phyloP scores from a whole-genome alignment of 1,140 invertebrate species.

The Halyomorpha halys region DNA sequence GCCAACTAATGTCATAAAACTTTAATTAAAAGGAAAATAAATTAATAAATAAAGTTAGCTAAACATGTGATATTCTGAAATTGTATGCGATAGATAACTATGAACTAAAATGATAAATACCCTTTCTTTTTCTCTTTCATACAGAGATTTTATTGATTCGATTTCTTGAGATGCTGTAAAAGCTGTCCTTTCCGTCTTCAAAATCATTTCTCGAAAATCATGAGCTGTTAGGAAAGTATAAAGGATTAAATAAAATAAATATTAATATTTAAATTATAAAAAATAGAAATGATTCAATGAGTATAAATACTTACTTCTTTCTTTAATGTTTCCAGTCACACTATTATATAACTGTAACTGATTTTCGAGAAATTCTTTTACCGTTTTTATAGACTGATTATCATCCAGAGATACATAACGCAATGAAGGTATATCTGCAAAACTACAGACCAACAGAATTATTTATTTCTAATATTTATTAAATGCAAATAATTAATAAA shows the following conservation, averaged over 20 bases:
- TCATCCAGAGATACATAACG: background rate
- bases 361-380: background rate
- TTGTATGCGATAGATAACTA: too few relatives aligned
- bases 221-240: background rate
- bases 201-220: conserved; percentile 39
- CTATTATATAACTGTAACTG: too few relatives aligned
- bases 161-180: conserved; percentile 52
- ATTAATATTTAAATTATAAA: too few relatives aligned
- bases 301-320: too few relatives aligned
- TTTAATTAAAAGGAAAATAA: too few relatives aligned
- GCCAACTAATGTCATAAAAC: too few relatives aligned
- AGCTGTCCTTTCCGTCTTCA: conserved; percentile 56
- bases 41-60: too few relatives aligned
- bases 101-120: conserved; percentile 2
- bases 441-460: background rate
- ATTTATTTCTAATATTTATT: too few relatives aligned
- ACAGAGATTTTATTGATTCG: conserved; percentile 46
- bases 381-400: background rate
- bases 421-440: conserved; percentile 5
- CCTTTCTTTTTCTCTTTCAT: conserved; percentile 46
- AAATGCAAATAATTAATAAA: too few relatives aligned
- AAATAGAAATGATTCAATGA: too few relatives aligned
- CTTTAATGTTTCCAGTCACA: too few relatives aligned
- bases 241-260: background rate
- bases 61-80: too few relatives aligned